A percentile compares a stretch with the other conserved stretches of the same genome.
Evolutionary conservation across 2,797 vertebrate species (phyloP).

Genomic region (Coranthus polyacanthus): DNA sequence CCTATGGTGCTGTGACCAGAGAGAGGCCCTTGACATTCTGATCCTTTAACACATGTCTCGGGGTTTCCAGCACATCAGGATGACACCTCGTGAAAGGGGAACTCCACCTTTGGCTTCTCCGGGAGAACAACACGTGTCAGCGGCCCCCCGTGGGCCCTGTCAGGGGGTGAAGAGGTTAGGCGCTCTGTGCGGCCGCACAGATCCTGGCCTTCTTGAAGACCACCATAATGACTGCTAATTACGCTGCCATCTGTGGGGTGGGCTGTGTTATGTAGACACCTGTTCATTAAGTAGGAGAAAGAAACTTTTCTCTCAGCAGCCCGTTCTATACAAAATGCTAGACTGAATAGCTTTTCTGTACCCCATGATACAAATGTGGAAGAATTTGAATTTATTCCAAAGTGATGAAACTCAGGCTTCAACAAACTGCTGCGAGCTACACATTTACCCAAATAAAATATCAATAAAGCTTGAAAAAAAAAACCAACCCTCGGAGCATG

Average conservation of each 20-base stretch:
- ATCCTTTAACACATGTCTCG: slow-evolving; percentile 79
- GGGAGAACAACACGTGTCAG: slow-evolving; percentile 83
- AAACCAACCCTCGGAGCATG: slow-evolving; percentile 31
- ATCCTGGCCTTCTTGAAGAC: slow-evolving; percentile 79
- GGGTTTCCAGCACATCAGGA: slow-evolving; percentile 80
- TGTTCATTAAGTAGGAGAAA: slow-evolving; percentile 83
- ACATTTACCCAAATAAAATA: slow-evolving; percentile 52
- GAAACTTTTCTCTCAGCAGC: slow-evolving; percentile 69
- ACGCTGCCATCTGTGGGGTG: slow-evolving; percentile 83
- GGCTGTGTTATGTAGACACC: slow-evolving; percentile 87
- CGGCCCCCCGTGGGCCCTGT: slow-evolving; percentile 74
- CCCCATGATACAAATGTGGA: slow-evolving; percentile 22
- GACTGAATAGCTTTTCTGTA: slow-evolving; percentile 22
- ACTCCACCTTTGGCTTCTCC: slow-evolving; percentile 77
- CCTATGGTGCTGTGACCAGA: slow-evolving; percentile 54
- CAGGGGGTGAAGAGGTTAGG: slow-evolving; percentile 84
- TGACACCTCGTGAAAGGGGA: slow-evolving; percentile 83
- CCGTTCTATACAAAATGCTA: slow-evolving; percentile 41
- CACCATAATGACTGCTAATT: slow-evolving; percentile 88
- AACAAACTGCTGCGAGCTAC: slow-evolving; percentile 14
- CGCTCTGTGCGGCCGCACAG: slow-evolving; percentile 78
- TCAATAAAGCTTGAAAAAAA: slow-evolving; percentile 61
- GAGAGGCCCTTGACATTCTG: slow-evolving; percentile 81
- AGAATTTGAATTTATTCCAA: slow-evolving; percentile 21
- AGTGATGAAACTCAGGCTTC: slow-evolving; percentile 22